Evolutionary conservation across 2,888 invertebrate species (phyloP).

Genomic region (Tolmerus cingulatus): DNA sequence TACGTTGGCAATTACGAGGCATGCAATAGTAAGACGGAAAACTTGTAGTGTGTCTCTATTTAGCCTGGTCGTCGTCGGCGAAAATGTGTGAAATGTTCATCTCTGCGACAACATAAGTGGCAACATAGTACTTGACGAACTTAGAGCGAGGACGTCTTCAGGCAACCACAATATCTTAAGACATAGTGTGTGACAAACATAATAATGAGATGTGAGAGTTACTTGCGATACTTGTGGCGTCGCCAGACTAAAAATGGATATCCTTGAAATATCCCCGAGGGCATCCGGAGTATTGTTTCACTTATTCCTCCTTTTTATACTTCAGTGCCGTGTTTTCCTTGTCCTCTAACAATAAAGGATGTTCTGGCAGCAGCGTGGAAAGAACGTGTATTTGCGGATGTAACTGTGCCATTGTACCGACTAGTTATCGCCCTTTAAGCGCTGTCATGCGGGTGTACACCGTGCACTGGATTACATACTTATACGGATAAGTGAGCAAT

Average conservation of each 20-base stretch:
- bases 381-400: slow-evolving; percentile 24
- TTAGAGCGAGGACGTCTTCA: slow-evolving; percentile 6
- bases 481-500: slow-evolving; percentile 47
- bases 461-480: slow-evolving; percentile 45
- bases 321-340: slow-evolving; percentile 11
- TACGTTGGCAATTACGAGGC: slow-evolving; percentile 28
- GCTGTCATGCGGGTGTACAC: slow-evolving; percentile 33
- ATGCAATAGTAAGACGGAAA: slow-evolving; percentile 26
- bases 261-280: slow-evolving; percentile 45
- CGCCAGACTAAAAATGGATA: slow-evolving; percentile 41
- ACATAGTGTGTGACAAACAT: slow-evolving; percentile 47
- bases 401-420: slow-evolving; percentile 12
- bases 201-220: slow-evolving; percentile 47
- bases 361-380: slow-evolving; percentile 8
- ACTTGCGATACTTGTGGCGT: slow-evolving; percentile 45
- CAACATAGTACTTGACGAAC: slow-evolving; percentile 18
- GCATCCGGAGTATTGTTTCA: slow-evolving; percentile 44
- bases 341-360: slow-evolving; percentile 42
- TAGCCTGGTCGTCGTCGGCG: not conserved
- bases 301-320: slow-evolving; percentile 42
- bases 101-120: slow-evolving; percentile 36
- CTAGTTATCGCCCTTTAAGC: slow-evolving; percentile 20
- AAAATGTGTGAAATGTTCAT: slow-evolving; percentile 32
- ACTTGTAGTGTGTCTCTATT: slow-evolving; percentile 20
- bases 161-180: slow-evolving; percentile 35